Evolutionary conservation across 1,140 invertebrate species (phyloP), one percentile per base, ranked within the genome.

Genomic region (Neocloeon triangulifer): DNA sequence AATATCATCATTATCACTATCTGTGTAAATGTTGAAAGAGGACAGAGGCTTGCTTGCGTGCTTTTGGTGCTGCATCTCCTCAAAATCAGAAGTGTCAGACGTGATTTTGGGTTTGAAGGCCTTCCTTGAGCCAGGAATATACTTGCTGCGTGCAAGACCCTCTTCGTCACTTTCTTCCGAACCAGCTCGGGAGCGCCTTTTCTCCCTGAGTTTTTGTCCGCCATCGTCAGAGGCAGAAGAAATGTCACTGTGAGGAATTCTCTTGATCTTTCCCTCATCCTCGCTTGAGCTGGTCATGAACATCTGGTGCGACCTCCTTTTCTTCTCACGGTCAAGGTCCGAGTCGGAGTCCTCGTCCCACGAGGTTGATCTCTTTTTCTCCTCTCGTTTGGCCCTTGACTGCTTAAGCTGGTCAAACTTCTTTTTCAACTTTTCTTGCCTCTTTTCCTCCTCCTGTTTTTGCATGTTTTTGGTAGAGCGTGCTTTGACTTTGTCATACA

Each of bases 401-500:
- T 86, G 74, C 47, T 89, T 85, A 21, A 89, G 48, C 43, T 82
- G 74, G 42, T 71, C 77, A 45, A 89, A 86, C 52, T 86, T 85
- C 13, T 84, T 79, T 49, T 84, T 80, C 13, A 85, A 64, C 50
- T 73, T 73, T 52, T 80, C n/a, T 50, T 82, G 73, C 4, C 78
- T 62, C 43, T 84, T 81, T 54, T 85, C 73, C 51, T 86, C 78
- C 46, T 86, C 80, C 42, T 81, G 66, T 48, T 82, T 84, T 51
- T 84, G 78, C 73, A 82, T 79, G 46, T 82, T 80, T 49, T 84
- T 84, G 33, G 76, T 88, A 16, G 85, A 91, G 25, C 88, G 66
- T 3, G 86, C 80, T 55, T 96, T 96, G 0, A 96, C 86, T 55
- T 94, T 94, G 49, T 95, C 91, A 51, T 96, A 96, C 89, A 96